Base-by-base conservation (phyloP, 2,113 vertebrate genomes). In the Phalacrocorax aristotelis region DNA sequence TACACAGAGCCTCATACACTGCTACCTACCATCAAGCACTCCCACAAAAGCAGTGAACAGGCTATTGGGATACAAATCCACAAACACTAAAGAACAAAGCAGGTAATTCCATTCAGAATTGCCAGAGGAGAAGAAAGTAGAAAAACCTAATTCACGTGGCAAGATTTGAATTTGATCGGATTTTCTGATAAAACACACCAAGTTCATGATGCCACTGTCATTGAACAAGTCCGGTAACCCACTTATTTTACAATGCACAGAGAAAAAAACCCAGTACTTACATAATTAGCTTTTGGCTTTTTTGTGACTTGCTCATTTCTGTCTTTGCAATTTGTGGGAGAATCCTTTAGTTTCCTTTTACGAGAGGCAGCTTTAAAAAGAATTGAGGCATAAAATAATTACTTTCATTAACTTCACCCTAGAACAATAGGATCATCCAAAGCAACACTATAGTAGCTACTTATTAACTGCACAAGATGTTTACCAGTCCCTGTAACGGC, bases 311-410 rank as follows among this genome's bases (percentile, higher is more conserved):
- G 98, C 85, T 91, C 75, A n/a, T 94, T 95, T 70, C 70, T 74
- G 27, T 44, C 89, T 83, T 95, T 89, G 74, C 88, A 91, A 9
- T 98, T 96, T 78, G 96, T 91, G 22, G 97, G 96, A 89, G 92
- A 98, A 36, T 94, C 98, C 26, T 89, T 64, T n/a, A 95, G 86
- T 76, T 99, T 99, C 91, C 99, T 99, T 96, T 99, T 99, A 80
- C 91, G 92, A 81, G 96, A 93, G 14, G 93, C 84, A 96, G 95
- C 98, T 98, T 97, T 74, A 89, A 96, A 96, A 83, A 85, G 15
- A 61, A 94, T 88, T 29, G 3, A 89, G 27, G 83, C 68, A 40
- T 61, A 91, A 89, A 60, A 65, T 46, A 79, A 26, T 46, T 70
- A 36, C 20, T 89, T 61, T 55, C 7, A 52, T 30, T 52, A 78